Evolutionary conservation across 2,888 invertebrate genomes (phyloP).

Genomic region (Metallyticus violacea): DNA sequence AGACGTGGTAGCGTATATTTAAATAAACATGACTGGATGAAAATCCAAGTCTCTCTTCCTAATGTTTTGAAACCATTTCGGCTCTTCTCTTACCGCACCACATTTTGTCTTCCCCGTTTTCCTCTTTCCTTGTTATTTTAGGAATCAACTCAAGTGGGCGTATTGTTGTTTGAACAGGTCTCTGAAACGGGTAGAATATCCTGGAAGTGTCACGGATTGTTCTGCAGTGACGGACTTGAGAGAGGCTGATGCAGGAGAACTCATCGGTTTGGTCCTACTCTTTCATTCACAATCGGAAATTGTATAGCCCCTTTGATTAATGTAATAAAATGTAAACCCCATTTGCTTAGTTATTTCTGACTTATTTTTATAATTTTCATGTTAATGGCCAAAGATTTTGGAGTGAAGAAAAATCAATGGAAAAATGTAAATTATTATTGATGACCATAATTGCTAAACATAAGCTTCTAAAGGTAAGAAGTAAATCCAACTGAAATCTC

Average conservation of each 20-base stretch:
- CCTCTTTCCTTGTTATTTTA: neutral
- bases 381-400: too few relatives aligned
- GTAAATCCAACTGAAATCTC: too few relatives aligned
- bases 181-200: neutral
- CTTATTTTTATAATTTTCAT: too few relatives aligned
- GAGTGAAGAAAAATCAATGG: too few relatives aligned
- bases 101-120: neutral
- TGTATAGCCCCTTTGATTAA: too few relatives aligned
- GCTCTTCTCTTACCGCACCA: neutral
- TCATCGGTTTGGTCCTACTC: too few relatives aligned
- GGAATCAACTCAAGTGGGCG: neutral
- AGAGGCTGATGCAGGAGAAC: neutral
- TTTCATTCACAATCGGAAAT: too few relatives aligned
- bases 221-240: neutral
- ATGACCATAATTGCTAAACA: too few relatives aligned
- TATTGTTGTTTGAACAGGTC: neutral
- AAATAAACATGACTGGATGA: neutral
- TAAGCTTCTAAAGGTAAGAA: too few relatives aligned
- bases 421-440: too few relatives aligned
- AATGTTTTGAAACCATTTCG: neutral
- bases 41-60: neutral
- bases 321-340: too few relatives aligned
- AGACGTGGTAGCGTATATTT: neutral
- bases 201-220: neutral
- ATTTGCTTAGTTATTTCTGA: too few relatives aligned